Evolutionary conservation across 2,888 invertebrate species (phyloP).

Genomic region (Sarcophaga subvicina): DNA sequence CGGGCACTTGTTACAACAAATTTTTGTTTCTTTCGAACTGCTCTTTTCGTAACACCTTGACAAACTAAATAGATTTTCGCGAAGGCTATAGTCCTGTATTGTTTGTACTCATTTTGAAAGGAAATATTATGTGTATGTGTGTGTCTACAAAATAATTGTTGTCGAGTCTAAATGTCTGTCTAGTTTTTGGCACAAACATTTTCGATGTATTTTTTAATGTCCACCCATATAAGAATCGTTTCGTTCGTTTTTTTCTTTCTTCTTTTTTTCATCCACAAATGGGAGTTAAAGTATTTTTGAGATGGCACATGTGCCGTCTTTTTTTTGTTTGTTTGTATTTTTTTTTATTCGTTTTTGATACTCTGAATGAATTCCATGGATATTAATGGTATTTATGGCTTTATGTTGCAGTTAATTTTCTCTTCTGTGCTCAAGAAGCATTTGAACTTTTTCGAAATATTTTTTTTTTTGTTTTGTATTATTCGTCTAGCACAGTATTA

Average conservation of each 20-base stretch:
- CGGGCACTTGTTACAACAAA: too few species aligned
- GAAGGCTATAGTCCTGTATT: too few species aligned
- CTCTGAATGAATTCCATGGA: neutral
- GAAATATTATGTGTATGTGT: neutral
- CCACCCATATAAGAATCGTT: conserved; percentile 58
- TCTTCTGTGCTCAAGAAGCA: conserved; percentile 6
- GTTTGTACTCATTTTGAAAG: neutral
- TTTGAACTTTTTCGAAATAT: neutral
- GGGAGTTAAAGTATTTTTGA: neutral
- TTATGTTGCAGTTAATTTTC: conserved; percentile 64
- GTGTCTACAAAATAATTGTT: conserved; percentile 25
- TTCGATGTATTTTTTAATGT: conserved; percentile 41
- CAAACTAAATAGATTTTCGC: too few species aligned
- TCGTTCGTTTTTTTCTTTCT: neutral
- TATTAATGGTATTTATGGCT: conserved; percentile 66
- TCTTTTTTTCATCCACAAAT: neutral
- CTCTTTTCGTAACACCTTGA: too few species aligned
- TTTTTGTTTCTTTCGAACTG: too few species aligned
- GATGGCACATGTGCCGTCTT: neutral
- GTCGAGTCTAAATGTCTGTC: conserved; percentile 60
- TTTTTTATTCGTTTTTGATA: conserved; percentile 18
- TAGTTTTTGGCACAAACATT: conserved; percentile 47
- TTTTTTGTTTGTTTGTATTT: neutral
- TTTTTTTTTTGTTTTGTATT: neutral
- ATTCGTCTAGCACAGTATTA: conserved; percentile 55